phyloP scores from a whole-genome alignment of 2,113 vertebrate species.

The Murina feae region DNA sequence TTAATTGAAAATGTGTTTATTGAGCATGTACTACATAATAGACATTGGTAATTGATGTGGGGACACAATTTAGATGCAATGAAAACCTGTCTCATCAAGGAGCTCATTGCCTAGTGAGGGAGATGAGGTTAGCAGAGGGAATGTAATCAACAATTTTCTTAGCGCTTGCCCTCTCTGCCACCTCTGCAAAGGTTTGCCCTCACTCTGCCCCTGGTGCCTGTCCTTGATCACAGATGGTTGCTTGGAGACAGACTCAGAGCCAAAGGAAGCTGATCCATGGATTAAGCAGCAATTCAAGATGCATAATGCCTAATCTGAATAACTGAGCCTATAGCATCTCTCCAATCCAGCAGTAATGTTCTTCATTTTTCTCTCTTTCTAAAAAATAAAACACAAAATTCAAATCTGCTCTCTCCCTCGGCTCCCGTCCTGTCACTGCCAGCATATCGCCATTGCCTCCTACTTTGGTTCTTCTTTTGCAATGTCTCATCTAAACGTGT shows the following conservation, averaged over 20 bases:
- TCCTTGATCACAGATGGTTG: background rate
- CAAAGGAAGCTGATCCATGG: background rate
- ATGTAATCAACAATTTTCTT: background rate
- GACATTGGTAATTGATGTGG: background rate
- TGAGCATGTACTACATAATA: background rate
- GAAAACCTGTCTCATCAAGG: background rate
- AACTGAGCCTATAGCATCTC: background rate
- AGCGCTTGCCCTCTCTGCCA: background rate
- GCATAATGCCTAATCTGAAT: background rate
- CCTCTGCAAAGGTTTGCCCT: background rate
- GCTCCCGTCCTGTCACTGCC: background rate
- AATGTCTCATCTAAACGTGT: background rate
- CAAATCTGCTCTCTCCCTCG: background rate
- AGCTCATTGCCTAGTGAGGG: background rate
- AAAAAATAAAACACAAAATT: background rate
- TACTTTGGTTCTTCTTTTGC: background rate
- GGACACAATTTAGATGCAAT: background rate
- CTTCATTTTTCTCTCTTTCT: background rate
- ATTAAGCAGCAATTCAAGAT: background rate
- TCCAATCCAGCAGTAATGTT: background rate
- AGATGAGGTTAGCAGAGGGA: background rate
- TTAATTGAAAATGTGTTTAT: constrained; percentile 27
- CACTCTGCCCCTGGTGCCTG: background rate
- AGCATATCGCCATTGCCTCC: background rate
- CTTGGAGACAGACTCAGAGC: background rate